A percentile compares a stretch with the other conserved stretches of the same genome.
Conservation (phyloP, 2,113 vertebrate species). For the Pithys albifrons region DNA sequence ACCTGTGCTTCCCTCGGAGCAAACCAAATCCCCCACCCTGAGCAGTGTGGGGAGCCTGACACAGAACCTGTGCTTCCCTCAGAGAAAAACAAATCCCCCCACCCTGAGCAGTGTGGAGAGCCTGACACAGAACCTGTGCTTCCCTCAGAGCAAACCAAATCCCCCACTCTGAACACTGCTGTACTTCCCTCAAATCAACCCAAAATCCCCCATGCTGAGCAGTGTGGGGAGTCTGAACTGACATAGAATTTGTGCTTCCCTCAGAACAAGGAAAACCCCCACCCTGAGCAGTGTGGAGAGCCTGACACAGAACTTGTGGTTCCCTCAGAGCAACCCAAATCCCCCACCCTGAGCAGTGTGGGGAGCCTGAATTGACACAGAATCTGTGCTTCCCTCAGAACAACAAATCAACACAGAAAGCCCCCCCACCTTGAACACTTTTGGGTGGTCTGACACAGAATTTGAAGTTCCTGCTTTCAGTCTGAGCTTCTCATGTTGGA, state of each 20-base stretch:
- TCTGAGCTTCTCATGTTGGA: accelerated
- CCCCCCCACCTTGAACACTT: neutral
- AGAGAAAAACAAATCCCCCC: too few relatives aligned
- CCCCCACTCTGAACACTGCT: too few relatives aligned
- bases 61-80: too few relatives aligned
- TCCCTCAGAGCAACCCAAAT: neutral
- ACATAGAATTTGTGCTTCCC: neutral
- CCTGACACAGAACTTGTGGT: neutral
- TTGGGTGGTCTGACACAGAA: accelerated
- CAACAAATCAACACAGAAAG: neutral
- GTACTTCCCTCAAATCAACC: too few relatives aligned
- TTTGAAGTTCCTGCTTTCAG: neutral
- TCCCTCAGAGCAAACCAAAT: too few relatives aligned
- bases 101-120: too few relatives aligned
- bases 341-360: neutral
- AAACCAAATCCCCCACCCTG: too few relatives aligned
- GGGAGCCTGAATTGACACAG: neutral
- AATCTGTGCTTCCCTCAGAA: neutral
- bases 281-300: neutral
- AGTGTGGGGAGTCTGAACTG: too few relatives aligned
- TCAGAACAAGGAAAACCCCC: neutral
- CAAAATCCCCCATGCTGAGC: too few relatives aligned
- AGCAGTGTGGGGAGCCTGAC: too few relatives aligned
- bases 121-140: too few relatives aligned
- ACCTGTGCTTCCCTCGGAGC: too few relatives aligned